These are phyloP conservation scores for Escarpia spicata DNA, from an alignment of 2,888 invertebrate genomes.

Conservation along the genomic window DNA sequence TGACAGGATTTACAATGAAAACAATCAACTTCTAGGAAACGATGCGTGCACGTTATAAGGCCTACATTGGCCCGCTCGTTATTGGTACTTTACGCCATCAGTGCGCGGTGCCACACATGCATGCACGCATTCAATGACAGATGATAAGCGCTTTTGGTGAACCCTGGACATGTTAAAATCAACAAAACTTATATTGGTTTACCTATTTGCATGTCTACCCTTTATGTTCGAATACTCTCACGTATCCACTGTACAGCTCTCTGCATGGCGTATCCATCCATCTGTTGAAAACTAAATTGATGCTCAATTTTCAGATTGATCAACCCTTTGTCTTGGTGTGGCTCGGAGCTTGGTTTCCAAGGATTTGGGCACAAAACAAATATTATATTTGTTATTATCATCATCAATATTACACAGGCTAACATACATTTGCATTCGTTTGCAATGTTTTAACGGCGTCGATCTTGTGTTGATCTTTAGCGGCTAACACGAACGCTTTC, in stretches of 20 bases:
- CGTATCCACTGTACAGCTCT: too few relatives aligned
- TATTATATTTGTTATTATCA: background rate
- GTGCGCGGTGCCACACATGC: slow-evolving; percentile 23
- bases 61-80: background rate
- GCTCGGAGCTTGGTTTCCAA: too few relatives aligned
- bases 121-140: slow-evolving; percentile 19
- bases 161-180: background rate
- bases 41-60: background rate
- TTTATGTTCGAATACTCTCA: background rate
- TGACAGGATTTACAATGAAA: background rate
- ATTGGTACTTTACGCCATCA: background rate
- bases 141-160: background rate
- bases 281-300: too few relatives aligned
- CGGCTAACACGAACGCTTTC: background rate
- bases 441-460: background rate
- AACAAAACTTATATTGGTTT: background rate
- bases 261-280: background rate
- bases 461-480: background rate
- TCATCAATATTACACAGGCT: background rate
- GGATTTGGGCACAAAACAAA: too few relatives aligned
- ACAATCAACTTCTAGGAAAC: background rate
- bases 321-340: too few relatives aligned
- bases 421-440: background rate
- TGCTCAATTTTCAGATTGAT: too few relatives aligned
- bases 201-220: background rate